These are phyloP conservation scores for Drepana falcataria DNA, from an alignment of 2,888 invertebrate genomes.

Conservation along the genomic window DNA sequence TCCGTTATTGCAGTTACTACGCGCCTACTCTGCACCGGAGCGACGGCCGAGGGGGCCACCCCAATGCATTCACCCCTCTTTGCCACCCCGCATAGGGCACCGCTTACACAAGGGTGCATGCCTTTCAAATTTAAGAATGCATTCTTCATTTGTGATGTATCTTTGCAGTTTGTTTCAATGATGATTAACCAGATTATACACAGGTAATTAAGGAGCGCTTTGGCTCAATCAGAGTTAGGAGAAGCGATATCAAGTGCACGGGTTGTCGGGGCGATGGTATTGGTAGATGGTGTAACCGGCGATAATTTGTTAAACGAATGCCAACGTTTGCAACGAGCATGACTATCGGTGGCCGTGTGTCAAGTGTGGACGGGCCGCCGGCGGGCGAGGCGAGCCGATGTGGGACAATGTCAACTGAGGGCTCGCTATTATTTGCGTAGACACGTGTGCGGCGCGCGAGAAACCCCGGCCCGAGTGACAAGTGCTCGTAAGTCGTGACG, in stretches of 20 bases:
- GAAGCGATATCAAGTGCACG: background rate
- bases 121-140: slow-evolving; percentile 59
- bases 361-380: slow-evolving; percentile 58
- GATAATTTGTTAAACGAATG: no score
- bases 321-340: slow-evolving; percentile 42
- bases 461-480: slow-evolving; percentile 51
- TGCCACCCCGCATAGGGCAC: slow-evolving; percentile 54
- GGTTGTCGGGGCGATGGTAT: no score
- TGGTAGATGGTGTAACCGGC: no score
- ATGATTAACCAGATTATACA: slow-evolving; percentile 3
- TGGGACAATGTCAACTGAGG: slow-evolving; percentile 74
- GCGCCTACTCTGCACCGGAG: slow-evolving; percentile 70
- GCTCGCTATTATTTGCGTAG: slow-evolving; percentile 74
- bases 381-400: slow-evolving; percentile 24
- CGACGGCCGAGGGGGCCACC: slow-evolving; percentile 51
- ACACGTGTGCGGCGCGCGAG: slow-evolving; percentile 55
- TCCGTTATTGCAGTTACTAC: slow-evolving; percentile 78
- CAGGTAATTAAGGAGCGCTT: background rate
- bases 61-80: slow-evolving; percentile 69
- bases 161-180: slow-evolving; percentile 22
- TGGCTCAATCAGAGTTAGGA: slow-evolving; percentile 8
- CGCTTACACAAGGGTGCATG: slow-evolving; percentile 57
- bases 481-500: slow-evolving; percentile 62
- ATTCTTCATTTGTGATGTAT: slow-evolving; percentile 28
- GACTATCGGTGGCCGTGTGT: slow-evolving; percentile 58